Conservation (phyloP, 2,113 vertebrate genomes). For the Sinosuthora webbiana region DNA sequence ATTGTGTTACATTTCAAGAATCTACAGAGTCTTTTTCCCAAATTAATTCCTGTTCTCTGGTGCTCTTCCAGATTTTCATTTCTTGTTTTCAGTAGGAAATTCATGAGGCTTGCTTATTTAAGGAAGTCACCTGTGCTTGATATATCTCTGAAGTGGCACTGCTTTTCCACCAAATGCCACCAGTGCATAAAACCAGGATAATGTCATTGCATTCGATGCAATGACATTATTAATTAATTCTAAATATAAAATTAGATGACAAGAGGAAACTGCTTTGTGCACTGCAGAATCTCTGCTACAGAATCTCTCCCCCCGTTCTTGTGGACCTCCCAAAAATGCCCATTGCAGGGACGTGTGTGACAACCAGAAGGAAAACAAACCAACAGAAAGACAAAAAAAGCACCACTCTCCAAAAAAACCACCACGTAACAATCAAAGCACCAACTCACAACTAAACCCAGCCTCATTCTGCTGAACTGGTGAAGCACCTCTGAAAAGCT, state of each 20-base stretch:
- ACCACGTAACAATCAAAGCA: background rate
- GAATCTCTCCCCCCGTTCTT: background rate
- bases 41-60: background rate
- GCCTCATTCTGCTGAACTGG: background rate
- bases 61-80: background rate
- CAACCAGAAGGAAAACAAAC: background rate
- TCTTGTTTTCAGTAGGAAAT: background rate
- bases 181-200: background rate
- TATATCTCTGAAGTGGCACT: background rate
- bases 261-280: background rate
- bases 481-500: background rate
- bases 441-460: background rate
- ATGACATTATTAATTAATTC: no score
- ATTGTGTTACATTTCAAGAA: background rate
- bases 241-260: no score
- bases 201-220: background rate
- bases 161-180: background rate
- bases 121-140: background rate
- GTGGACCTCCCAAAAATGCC: background rate
- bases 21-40: background rate
- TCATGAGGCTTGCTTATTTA: background rate
- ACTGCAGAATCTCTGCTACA: background rate
- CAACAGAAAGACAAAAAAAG: no score
- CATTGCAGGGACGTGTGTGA: accelerated
- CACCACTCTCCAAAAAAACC: background rate